phyloP scores from a whole-genome alignment of 2,888 invertebrate genomes.

The Ethmia dodecea region DNA sequence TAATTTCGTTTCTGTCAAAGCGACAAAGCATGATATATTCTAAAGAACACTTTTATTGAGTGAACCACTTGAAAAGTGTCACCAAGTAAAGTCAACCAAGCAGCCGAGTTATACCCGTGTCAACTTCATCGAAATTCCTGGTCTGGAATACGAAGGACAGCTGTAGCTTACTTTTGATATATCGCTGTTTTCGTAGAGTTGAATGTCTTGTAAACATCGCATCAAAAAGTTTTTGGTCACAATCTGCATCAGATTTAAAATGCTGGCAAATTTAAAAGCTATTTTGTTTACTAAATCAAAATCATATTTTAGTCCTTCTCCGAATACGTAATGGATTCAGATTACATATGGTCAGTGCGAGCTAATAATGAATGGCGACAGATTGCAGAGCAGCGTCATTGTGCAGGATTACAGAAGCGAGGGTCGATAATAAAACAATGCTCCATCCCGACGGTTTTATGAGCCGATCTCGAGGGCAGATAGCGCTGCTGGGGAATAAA shows the following conservation, averaged over 20 bases:
- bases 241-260: slow-evolving; percentile 35
- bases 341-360: slow-evolving; percentile 33
- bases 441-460: slow-evolving; percentile 47
- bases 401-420: slow-evolving; percentile 43
- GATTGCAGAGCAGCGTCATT: slow-evolving; percentile 44
- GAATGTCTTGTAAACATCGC: slow-evolving; percentile 57
- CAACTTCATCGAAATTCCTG: slow-evolving; percentile 54
- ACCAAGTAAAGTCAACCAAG: slow-evolving; percentile 45
- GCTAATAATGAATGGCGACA: slow-evolving; percentile 48
- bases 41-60: slow-evolving; percentile 34
- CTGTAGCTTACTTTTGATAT: slow-evolving; percentile 70
- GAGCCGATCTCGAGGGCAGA: slow-evolving; percentile 48
- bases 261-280: slow-evolving; percentile 33
- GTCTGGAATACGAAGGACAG: slow-evolving; percentile 43
- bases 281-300: too few relatives aligned
- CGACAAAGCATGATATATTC: slow-evolving; percentile 5
- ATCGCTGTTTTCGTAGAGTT: slow-evolving; percentile 68
- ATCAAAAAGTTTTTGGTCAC: slow-evolving; percentile 56
- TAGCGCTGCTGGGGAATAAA: slow-evolving; percentile 50
- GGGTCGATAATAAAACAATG: slow-evolving; percentile 56
- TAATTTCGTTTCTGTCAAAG: too few relatives aligned
- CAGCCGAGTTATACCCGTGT: slow-evolving; percentile 41
- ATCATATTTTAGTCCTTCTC: too few relatives aligned
- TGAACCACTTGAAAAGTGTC: slow-evolving; percentile 38
- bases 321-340: slow-evolving; percentile 22